Evolutionary conservation across 1,140 invertebrate genomes (phyloP).

Genomic region (Conus betulinus): DNA sequence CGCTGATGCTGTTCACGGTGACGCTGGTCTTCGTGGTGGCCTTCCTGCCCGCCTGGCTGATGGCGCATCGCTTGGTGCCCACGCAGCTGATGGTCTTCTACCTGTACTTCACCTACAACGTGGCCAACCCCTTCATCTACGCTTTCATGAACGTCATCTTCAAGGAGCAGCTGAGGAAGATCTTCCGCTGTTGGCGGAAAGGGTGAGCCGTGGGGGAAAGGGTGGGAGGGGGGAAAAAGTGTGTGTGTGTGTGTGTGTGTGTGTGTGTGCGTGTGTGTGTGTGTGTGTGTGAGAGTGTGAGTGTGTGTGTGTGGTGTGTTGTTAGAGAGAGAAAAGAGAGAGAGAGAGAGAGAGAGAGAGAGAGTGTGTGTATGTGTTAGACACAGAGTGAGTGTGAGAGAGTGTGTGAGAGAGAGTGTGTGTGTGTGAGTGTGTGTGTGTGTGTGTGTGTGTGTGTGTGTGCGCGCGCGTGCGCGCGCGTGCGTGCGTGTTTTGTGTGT

Average conservation of each 20-base stretch:
- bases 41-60: conserved; percentile 66
- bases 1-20: conserved; percentile 67
- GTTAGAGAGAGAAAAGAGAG: too few relatives aligned
- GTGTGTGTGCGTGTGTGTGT: neutral
- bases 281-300: neutral
- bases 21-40: conserved; percentile 68
- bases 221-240: neutral
- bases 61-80: conserved; percentile 58
- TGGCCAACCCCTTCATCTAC: conserved; percentile 71
- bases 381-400: too few relatives aligned
- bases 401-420: too few relatives aligned
- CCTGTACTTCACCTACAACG: conserved; percentile 70
- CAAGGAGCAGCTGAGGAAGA: conserved; percentile 60
- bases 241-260: neutral
- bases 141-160: conserved; percentile 73
- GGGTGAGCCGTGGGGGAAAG: neutral
- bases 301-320: neutral
- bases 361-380: too few relatives aligned
- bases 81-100: conserved; percentile 63
- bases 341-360: too few relatives aligned
- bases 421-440: too few relatives aligned
- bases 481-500: too few relatives aligned
- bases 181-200: conserved; percentile 43
- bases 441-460: too few relatives aligned
- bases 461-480: too few relatives aligned